Evolutionary conservation across 2,797 vertebrate species (phyloP), one percentile per base, ranked within the genome.

Genomic region (Cryptoblepharus egeriae): DNA sequence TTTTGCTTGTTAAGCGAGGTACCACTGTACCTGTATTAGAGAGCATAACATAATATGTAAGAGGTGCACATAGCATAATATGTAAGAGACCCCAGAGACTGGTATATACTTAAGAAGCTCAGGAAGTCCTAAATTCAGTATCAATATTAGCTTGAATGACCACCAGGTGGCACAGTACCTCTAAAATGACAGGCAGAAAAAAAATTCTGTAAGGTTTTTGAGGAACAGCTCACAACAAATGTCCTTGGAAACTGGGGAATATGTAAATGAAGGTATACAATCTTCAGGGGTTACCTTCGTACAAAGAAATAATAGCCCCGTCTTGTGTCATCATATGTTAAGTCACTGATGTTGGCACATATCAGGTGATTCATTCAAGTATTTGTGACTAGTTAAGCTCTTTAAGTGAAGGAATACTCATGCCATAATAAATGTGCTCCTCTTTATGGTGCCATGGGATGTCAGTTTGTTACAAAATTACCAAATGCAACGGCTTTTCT

Each of bases 101-200:
- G 24, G 4, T 42, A 37, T 5, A 22, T 9, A 32, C 10, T 20
- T 22, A 39, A 6, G 28, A 42, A 30, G 52, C 10, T 13, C 2
- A 67, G 45, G 3, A 6, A 45, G 37, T 55, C 18, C 76, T 32
- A 68, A 78, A 78, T 55, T 16, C 13, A 30, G 24, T 8, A 28
- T 2, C 30, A 79, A 32, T 16, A 55, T 3, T 57, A 35, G 26
- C 52, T 52, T 20, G 16, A 30, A 0, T 2, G 3, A 10, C 87
- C 73, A 63, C 57, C 28, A 32, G 81, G 28, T 15, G 67, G 42
- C 81, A 1, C 0, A 3, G 8, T 26, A 0, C 0, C 32, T 84
- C 60, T 0, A 2, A 68, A 39, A 4, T 0, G 45, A n/a, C 0
- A 0, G 10, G n/a, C 58, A 9, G 3, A 67, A 49, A n/a, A 63